Evolutionary conservation across 1,140 invertebrate species (phyloP).

Genomic region (Sipha flava): DNA sequence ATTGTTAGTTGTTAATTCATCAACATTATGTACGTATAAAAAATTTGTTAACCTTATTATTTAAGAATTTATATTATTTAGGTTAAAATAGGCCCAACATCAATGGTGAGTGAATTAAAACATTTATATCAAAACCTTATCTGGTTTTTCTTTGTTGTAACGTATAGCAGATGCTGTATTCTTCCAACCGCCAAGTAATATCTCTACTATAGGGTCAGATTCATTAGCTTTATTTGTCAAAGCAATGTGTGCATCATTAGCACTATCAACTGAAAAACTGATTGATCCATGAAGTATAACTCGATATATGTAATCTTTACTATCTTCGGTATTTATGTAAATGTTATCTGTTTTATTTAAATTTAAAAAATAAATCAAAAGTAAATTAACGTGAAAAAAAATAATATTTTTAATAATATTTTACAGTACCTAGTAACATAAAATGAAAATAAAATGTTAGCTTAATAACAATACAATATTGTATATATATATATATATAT

Average conservation of each 20-base stretch:
- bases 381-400: background rate
- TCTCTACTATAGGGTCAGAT: constrained; percentile 64
- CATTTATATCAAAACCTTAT: constrained; percentile 48
- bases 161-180: constrained; percentile 73
- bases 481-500: too few relatives aligned
- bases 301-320: constrained; percentile 48
- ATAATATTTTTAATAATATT: too few relatives aligned
- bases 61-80: background rate
- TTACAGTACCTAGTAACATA: too few relatives aligned
- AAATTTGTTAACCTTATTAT: background rate
- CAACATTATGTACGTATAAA: too few relatives aligned
- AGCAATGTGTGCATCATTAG: constrained; percentile 71
- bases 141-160: constrained; percentile 66
- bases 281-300: constrained; percentile 50
- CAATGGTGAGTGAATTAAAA: background rate
- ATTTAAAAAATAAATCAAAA: background rate
- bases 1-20: too few relatives aligned
- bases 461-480: too few relatives aligned
- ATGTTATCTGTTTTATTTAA: constrained; percentile 22
- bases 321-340: constrained; percentile 30
- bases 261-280: constrained; percentile 62
- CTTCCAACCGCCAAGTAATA: constrained; percentile 75
- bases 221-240: constrained; percentile 54
- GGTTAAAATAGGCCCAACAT: background rate
- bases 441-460: too few relatives aligned